Evolutionary conservation across 2,797 vertebrate species (phyloP), one percentile per base, ranked within the genome.

Genomic region (Phoebastria nigripes): DNA sequence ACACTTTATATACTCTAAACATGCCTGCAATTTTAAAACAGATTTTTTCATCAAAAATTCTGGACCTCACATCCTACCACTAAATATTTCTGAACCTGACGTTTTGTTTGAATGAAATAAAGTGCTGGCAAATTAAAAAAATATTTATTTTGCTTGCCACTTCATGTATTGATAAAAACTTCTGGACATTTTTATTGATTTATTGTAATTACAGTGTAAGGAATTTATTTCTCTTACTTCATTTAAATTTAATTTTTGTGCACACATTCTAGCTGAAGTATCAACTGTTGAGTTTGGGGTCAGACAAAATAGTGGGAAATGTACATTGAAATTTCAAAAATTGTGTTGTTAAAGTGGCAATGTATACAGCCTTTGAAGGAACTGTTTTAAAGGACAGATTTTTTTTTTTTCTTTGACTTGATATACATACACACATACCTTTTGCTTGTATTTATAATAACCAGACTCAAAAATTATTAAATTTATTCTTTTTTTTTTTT

Each of bases 81-180:
- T 56, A 37, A 55, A 29, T 41, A 47, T 69, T 88, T 82, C 76
- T 72, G 1, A 72, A 74, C 19, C 18, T 87, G 49, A 33, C 82
- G 42, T 65, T 93, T 94, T 80, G 73, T 92, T 93, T 80, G n/a
- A 87, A 59, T 39, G 11, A 89, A 87, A 74, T 94, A 71, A 92
- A 35, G 9, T 86, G 44, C 54, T 77, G 72, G 72, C 3, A 84
- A 80, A 72, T 79, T 12, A 37, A 66, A 54, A 72, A 70, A 56
- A 42, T 1, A 42, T 0, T 46, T 71, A 2, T 81, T 85, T 91
- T 91, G 24, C 35, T 63, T 86, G 59, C 20, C 82, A 80, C 49
- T 84, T 93, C 6, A 31, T 61, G 6, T 76, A 20, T n/a, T 78
- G 82, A 24, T 87, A 56, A 61, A 74, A 90, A 42, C 22, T 63